phyloP scores from a whole-genome alignment of 2,888 invertebrate species.

The Tenthredo mesomela region DNA sequence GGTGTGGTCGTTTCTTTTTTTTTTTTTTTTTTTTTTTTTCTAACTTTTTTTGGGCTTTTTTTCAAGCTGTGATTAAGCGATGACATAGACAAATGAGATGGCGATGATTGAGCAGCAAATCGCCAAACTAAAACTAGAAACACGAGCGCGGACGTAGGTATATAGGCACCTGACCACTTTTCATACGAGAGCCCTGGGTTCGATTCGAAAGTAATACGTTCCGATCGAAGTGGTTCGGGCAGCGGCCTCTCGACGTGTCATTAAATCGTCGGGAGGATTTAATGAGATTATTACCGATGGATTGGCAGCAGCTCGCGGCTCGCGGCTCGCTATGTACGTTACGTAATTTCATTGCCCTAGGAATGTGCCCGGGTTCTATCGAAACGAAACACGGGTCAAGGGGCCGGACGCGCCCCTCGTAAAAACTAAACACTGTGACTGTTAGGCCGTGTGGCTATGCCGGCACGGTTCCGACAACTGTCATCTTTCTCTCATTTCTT shows the following conservation, averaged over 20 bases:
- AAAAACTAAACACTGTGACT: constrained; percentile 22
- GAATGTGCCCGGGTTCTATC: constrained; percentile 47
- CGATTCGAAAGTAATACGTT: constrained; percentile 61
- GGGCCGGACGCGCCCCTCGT: constrained; percentile 39
- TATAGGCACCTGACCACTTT: constrained; percentile 33
- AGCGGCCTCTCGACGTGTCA: constrained; percentile 56
- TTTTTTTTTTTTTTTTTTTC: background rate
- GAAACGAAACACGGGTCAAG: constrained; percentile 25
- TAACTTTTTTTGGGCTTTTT: background rate
- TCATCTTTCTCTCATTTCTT: constrained; percentile 19
- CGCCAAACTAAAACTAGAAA: constrained; percentile 47
- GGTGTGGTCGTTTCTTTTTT: background rate
- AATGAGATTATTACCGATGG: constrained; percentile 62
- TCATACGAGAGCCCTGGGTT: constrained; percentile 33
- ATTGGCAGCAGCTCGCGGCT: constrained; percentile 53
- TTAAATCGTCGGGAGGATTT: constrained; percentile 62
- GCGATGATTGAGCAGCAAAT: constrained; percentile 50
- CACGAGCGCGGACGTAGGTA: constrained; percentile 13
- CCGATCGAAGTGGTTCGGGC: constrained; percentile 52
- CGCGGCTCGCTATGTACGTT: constrained; percentile 1
- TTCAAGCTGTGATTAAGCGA: constrained; percentile 31
- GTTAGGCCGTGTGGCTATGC: background rate
- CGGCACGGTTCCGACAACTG: constrained; percentile 21
- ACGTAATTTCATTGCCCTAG: constrained; percentile 42
- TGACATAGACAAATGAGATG: constrained; percentile 47